Percentiles rank a stretch among this genome's conserved stretches.
Evolutionary conservation across 2,113 vertebrate species (phyloP).

Genomic region (Cryptoleucopteryx plumbea): DNA sequence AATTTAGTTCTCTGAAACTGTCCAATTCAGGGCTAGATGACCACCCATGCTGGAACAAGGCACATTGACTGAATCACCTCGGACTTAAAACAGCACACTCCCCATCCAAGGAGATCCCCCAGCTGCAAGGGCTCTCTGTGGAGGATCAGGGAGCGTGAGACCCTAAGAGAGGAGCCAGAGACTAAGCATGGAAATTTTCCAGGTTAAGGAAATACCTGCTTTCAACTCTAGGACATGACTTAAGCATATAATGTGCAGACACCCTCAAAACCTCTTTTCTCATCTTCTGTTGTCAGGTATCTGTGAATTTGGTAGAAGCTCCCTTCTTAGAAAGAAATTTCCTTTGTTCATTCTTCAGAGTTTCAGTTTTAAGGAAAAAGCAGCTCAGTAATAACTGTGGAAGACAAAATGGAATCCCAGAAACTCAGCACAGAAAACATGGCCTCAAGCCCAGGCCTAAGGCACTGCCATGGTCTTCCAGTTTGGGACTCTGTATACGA

Average conservation of each 20-base stretch:
- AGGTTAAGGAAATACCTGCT: background rate
- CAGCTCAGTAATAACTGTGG: background rate
- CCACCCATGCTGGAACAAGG: background rate
- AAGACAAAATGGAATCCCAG: background rate
- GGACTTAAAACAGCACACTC: background rate
- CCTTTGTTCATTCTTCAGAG: background rate
- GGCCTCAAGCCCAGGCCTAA: background rate
- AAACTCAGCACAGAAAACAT: background rate
- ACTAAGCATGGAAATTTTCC: background rate
- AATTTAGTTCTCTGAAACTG: background rate
- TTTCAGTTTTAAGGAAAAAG: background rate
- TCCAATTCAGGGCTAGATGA: background rate
- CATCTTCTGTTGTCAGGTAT: background rate
- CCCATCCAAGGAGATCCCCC: background rate
- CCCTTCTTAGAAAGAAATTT: background rate
- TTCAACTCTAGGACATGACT: background rate
- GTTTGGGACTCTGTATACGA: background rate
- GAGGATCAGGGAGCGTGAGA: background rate
- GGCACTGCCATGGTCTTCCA: background rate
- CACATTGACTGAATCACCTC: background rate
- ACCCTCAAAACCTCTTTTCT: background rate
- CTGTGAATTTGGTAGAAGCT: background rate
- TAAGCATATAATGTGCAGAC: background rate
- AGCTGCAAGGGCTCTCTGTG: background rate
- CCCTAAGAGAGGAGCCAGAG: background rate